Evolutionary conservation across 2,888 invertebrate genomes (phyloP).

Genomic region (Xanthia icteritia): DNA sequence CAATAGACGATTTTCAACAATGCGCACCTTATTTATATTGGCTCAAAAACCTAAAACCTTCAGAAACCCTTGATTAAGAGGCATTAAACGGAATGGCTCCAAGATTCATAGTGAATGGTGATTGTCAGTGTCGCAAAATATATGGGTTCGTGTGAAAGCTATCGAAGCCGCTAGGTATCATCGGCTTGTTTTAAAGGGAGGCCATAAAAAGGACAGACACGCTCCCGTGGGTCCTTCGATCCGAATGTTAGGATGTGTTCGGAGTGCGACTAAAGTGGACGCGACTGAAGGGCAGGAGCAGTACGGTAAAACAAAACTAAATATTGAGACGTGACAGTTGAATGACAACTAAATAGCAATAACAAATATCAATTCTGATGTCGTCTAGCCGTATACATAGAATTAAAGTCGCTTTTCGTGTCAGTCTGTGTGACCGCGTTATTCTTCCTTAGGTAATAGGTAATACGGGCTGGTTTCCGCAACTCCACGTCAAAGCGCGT

Average conservation of each 20-base stretch:
- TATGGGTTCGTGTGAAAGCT: conserved; percentile 58
- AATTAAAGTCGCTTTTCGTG: background rate
- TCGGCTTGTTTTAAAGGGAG: conserved; percentile 73
- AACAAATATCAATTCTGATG: background rate
- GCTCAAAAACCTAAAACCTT: conserved; percentile 11
- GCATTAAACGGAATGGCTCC: conserved; percentile 53
- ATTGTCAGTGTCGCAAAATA: conserved; percentile 65
- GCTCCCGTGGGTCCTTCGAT: conserved; percentile 66
- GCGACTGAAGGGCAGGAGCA: conserved; percentile 19
- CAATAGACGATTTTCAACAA: conserved; percentile 1
- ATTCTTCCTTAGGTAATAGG: no score
- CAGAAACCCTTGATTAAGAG: conserved; percentile 56
- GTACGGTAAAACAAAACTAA: background rate
- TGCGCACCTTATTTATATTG: conserved; percentile 32
- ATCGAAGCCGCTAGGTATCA: conserved; percentile 67
- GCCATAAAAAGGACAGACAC: conserved; percentile 70
- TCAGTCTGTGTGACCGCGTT: background rate
- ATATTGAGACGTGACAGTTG: background rate
- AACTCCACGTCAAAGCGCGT: no score
- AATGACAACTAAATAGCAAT: background rate
- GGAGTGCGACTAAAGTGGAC: background rate
- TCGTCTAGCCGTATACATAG: background rate
- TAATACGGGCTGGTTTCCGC: no score
- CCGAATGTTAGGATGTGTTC: conserved; percentile 47
- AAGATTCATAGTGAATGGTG: conserved; percentile 58